These are phyloP conservation scores for Babylonia areolata DNA, from an alignment of 1,140 invertebrate genomes.

Conservation along the genomic window DNA sequence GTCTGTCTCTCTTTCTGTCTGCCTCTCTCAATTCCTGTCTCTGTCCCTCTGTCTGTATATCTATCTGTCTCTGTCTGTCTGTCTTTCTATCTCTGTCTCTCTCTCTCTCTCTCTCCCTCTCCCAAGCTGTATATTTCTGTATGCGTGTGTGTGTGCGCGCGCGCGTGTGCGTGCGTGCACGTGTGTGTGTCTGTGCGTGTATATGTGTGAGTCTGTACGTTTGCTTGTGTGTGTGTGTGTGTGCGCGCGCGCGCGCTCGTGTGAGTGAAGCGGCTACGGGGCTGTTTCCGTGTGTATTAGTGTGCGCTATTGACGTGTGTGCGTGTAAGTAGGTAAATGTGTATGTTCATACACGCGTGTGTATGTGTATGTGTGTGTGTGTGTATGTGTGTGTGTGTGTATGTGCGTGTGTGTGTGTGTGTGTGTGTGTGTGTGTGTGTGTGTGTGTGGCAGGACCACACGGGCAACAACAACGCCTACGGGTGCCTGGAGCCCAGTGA, in stretches of 20 bases:
- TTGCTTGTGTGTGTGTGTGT: too few relatives aligned
- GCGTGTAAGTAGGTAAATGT: background rate
- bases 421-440: too few relatives aligned
- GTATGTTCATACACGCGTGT: conserved; percentile 2
- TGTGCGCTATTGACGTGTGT: background rate
- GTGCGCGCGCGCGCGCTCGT: too few relatives aligned
- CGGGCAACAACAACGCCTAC: conserved; percentile 28
- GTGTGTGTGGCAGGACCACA: background rate
- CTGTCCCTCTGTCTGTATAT: too few relatives aligned
- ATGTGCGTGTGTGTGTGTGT: background rate
- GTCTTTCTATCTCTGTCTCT: too few relatives aligned
- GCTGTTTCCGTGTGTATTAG: background rate
- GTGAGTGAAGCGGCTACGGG: background rate
- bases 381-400: conserved; percentile 16
- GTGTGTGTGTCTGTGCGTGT: too few relatives aligned
- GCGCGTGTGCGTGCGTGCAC: conserved; percentile 29
- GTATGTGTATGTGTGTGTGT: conserved; percentile 21
- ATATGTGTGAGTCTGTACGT: too few relatives aligned
- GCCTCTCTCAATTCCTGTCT: conserved; percentile 31
- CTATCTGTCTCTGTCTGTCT: too few relatives aligned
- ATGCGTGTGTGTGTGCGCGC: conserved; percentile 36
- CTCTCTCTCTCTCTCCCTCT: too few relatives aligned
- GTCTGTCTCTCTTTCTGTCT: too few relatives aligned
- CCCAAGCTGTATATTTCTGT: too few relatives aligned
- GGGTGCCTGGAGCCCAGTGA: conserved; percentile 14